These are phyloP conservation scores for Agrotis puta DNA, from an alignment of 2,888 invertebrate genomes.

Conservation along the genomic window DNA sequence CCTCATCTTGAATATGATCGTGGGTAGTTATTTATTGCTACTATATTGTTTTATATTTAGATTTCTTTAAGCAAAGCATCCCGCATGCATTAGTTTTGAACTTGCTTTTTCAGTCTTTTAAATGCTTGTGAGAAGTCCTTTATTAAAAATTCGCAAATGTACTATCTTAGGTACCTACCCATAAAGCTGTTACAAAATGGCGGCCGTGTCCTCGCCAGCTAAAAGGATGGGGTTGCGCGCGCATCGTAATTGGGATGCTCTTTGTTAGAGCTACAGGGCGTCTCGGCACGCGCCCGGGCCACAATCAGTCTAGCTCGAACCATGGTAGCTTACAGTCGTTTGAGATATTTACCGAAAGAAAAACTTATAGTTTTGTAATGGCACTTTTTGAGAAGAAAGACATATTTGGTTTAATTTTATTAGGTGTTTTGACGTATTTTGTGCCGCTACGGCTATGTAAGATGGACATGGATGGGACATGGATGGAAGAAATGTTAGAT, in stretches of 20 bases:
- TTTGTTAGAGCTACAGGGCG: constrained; percentile 15
- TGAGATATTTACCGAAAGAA: not conserved
- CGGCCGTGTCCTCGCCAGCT: constrained; percentile 1
- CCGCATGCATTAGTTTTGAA: not conserved
- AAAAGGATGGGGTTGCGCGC: constrained; percentile 13
- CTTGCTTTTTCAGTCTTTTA: not conserved
- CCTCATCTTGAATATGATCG: not conserved
- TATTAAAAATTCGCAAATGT: not conserved
- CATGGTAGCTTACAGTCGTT: constrained; percentile 8
- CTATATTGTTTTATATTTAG: too few relatives aligned
- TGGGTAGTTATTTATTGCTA: not conserved
- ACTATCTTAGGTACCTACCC: not conserved
- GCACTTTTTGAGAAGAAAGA: too few relatives aligned
- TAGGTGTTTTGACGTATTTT: too few relatives aligned
- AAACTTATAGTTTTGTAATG: not conserved
- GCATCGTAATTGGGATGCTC: constrained; percentile 5
- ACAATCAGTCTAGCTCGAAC: too few relatives aligned
- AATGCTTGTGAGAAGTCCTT: not conserved
- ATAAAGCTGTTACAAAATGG: constrained; percentile 32
- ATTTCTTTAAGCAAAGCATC: not conserved
- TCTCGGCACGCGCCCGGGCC: too few relatives aligned
- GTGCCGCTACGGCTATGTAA: too few relatives aligned
- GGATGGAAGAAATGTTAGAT: too few relatives aligned
- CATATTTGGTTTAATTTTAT: too few relatives aligned
- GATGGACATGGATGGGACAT: too few relatives aligned